Evolutionary conservation across 92 coral and sea anemone species (phyloP).

Genomic region (Palythoa grandis): DNA sequence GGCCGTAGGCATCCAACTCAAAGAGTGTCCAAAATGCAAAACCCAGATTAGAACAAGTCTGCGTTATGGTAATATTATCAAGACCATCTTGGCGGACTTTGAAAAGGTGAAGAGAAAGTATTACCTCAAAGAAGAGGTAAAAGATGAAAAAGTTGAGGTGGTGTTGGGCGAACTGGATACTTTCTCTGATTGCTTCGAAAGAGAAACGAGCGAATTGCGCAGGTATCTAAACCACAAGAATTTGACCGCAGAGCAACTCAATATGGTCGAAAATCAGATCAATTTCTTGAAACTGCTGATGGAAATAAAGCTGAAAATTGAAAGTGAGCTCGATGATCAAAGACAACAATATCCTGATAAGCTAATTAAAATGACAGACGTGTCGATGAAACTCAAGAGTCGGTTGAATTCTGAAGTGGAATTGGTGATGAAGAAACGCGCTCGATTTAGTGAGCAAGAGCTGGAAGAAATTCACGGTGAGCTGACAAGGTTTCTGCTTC

Average conservation of each 20-base stretch:
- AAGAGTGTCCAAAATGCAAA: slow-evolving; percentile 82
- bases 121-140: slow-evolving; percentile 17
- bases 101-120: slow-evolving; percentile 64
- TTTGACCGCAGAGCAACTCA: slow-evolving; percentile 65
- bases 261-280: slow-evolving; percentile 78
- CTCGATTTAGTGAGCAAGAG: slow-evolving; percentile 83
- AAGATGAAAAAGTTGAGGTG: not conserved
- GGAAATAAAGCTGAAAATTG: slow-evolving; percentile 10
- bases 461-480: slow-evolving; percentile 84
- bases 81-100: slow-evolving; percentile 81
- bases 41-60: slow-evolving; percentile 83
- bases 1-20: slow-evolving; percentile 66
- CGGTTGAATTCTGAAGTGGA: slow-evolving; percentile 44
- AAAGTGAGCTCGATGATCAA: slow-evolving; percentile 22
- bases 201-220: slow-evolving; percentile 16
- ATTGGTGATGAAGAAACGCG: slow-evolving; percentile 58
- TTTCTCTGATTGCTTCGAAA: slow-evolving; percentile 22
- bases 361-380: slow-evolving; percentile 21
- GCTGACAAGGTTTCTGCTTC: slow-evolving; percentile 60
- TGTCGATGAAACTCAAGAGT: slow-evolving; percentile 1
- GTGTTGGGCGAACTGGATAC: not conserved
- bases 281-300: slow-evolving; percentile 67
- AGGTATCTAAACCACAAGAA: not conserved
- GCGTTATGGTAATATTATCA: slow-evolving; percentile 90
- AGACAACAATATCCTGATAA: slow-evolving; percentile 2